These are phyloP conservation scores for Pogonophryne albipinna DNA, from an alignment of 2,797 vertebrate species.

Conservation along the genomic window DNA sequence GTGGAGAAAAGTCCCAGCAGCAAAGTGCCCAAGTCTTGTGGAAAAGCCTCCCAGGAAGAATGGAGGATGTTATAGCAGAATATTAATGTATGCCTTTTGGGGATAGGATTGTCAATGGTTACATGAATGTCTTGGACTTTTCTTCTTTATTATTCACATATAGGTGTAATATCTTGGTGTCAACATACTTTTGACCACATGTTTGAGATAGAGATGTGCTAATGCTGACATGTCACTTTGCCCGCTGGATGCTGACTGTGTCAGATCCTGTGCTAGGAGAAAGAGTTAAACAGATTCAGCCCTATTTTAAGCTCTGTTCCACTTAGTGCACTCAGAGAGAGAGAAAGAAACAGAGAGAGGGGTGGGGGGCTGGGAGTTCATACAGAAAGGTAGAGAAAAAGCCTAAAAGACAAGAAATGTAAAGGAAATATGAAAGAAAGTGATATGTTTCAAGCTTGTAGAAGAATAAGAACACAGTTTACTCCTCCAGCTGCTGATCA, in stretches of 20 bases:
- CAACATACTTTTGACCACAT: constrained; percentile 1
- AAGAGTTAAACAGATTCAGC: constrained; percentile 35
- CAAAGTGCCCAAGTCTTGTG: background rate
- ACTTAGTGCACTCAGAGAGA: constrained; percentile 75
- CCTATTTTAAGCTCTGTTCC: constrained; percentile 84
- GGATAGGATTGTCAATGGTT: no score
- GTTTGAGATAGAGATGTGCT: background rate
- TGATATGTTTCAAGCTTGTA: constrained; percentile 31
- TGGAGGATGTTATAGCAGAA: background rate
- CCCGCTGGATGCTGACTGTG: constrained; percentile 46
- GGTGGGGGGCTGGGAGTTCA: background rate
- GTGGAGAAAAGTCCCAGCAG: background rate
- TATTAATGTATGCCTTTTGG: background rate
- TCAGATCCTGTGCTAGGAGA: constrained; percentile 32
- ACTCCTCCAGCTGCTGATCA: constrained; percentile 42
- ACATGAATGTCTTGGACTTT: no score
- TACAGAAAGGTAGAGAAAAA: background rate
- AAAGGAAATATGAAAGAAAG: constrained; percentile 37
- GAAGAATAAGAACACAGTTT: constrained; percentile 39
- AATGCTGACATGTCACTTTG: constrained; percentile 40
- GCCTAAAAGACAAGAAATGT: background rate
- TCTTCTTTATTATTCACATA: background rate
- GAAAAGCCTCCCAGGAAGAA: background rate
- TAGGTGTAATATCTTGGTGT: background rate
- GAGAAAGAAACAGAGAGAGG: constrained; percentile 23